A percentile compares a stretch with the other conserved stretches of the same genome.
These are phyloP conservation scores for Regulus satrapa DNA, from an alignment of 2,113 vertebrate species.

Conservation along the genomic window DNA sequence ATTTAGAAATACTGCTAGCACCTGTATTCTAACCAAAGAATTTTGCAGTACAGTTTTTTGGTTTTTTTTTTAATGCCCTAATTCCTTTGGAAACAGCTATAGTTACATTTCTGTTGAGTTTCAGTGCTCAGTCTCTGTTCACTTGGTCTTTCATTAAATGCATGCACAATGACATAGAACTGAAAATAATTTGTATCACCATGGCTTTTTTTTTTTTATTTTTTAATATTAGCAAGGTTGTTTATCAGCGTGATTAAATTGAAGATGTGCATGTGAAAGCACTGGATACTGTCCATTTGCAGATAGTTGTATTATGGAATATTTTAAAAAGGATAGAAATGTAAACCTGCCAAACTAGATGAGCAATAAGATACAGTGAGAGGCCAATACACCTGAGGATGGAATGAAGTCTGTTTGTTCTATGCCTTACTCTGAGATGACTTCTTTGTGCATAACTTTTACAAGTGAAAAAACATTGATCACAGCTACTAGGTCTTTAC, in stretches of 20 bases:
- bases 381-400: constrained; percentile 48
- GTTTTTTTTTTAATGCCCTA: not conserved
- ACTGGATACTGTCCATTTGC: not conserved
- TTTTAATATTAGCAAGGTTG: not conserved
- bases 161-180: not conserved
- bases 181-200: constrained; percentile 4
- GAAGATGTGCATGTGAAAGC: not conserved
- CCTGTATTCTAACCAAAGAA: constrained; percentile 75
- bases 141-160: not conserved
- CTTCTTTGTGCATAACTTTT: constrained; percentile 45
- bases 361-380: constrained; percentile 69
- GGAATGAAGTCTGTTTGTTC: constrained; percentile 63
- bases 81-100: constrained; percentile 20
- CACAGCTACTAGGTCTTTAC: constrained; percentile 51
- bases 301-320: constrained; percentile 41
- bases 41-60: constrained; percentile 32
- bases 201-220: not conserved
- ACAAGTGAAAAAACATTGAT: constrained; percentile 15
- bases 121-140: constrained; percentile 18
- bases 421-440: constrained; percentile 65
- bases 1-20: constrained; percentile 41
- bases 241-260: not conserved
- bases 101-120: not conserved
- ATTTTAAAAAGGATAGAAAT: constrained; percentile 30
- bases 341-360: constrained; percentile 40